Evolutionary conservation across 2,888 invertebrate genomes (phyloP), one percentile per base, ranked within the genome.

Genomic region (Phortica magna): DNA sequence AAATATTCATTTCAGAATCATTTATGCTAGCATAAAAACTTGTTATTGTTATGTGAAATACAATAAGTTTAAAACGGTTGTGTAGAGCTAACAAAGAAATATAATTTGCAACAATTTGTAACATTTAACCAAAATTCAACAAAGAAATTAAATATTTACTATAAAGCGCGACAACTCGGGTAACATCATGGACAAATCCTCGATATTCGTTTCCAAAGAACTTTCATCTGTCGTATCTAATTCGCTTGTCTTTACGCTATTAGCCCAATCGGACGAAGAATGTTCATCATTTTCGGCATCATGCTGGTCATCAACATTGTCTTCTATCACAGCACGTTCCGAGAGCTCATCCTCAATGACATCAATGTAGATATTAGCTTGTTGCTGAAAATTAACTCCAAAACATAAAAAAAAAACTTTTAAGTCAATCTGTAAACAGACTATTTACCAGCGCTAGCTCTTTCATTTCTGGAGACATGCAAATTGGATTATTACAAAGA

Each of bases 151-250:
- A 65, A 94, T 94, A 7, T 94, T 94, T 61, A 93, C 93, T 5
- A 94, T 93, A 88, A 93, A 94, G 31, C 94, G 92, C 0, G 94
- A 94, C 31, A 94, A 88, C 81, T 94, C 93, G 73, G 94, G 94
- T 83, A 94, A 89, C 84, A 94, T 92, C 89, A 93, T 92, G 7
- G 94, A 93, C 39, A 94, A 92, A 14, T 94, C 94, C 93, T 94
- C 94, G 78, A 94, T 92, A 55, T 93, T 94, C 0, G 92, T 92
- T 59, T 94, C 94, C 42, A 94, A 93, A 0, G 93, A 92, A 81
- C 94, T 94, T 83, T 94, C 93, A 82, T 94, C 94, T 74, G 94
- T 93, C 0, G 93, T 93, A 78, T 94, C 93, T 17, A 94, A 87
- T 79, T 94, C 94, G 0, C 94, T 94, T 19, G 94, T 94, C 81